Percentiles rank a stretch among this genome's conserved stretches.
Conservation (phyloP, 2,797 vertebrate species). For the Helostoma temminkii region DNA sequence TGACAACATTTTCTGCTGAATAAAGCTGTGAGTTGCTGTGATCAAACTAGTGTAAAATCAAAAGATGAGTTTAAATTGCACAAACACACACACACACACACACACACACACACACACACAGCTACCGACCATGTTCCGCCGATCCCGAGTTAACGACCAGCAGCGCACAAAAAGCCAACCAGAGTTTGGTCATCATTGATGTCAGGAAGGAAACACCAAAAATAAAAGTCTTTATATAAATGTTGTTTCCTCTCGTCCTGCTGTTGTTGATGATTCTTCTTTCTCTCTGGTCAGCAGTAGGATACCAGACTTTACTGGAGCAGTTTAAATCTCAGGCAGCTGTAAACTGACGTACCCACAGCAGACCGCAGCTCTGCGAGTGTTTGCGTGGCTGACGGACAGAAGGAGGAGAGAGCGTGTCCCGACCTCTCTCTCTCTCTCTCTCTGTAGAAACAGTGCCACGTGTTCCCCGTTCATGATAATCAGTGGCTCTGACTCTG, state of each 20-base stretch:
- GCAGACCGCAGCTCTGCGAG: constrained; percentile 33
- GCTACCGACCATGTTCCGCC: constrained; percentile 49
- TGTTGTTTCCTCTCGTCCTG: not conserved
- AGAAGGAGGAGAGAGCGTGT: constrained; percentile 42
- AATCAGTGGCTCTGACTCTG: constrained; percentile 37
- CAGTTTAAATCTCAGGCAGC: constrained; percentile 3
- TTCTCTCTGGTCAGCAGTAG: not conserved
- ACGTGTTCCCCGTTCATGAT: constrained; percentile 77
- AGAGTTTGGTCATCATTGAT: constrained; percentile 73
- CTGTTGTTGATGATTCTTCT: not conserved
- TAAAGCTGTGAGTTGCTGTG: not conserved
- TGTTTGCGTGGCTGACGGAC: constrained; percentile 65
- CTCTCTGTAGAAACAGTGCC: constrained; percentile 61
- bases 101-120: not conserved
- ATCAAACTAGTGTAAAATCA: not conserved
- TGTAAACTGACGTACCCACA: not conserved
- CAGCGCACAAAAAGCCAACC: constrained; percentile 63
- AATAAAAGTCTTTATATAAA: not conserved
- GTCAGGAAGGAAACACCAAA: constrained; percentile 8
- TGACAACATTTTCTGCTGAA: not conserved
- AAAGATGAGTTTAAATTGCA: not conserved
- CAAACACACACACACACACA: not conserved
- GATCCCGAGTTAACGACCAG: constrained; percentile 58
- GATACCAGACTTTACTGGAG: constrained; percentile 7
- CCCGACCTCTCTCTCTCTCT: constrained; percentile 5